Conservation (phyloP, 2,888 invertebrate species). For the Chymomyza fuscimana region DNA sequence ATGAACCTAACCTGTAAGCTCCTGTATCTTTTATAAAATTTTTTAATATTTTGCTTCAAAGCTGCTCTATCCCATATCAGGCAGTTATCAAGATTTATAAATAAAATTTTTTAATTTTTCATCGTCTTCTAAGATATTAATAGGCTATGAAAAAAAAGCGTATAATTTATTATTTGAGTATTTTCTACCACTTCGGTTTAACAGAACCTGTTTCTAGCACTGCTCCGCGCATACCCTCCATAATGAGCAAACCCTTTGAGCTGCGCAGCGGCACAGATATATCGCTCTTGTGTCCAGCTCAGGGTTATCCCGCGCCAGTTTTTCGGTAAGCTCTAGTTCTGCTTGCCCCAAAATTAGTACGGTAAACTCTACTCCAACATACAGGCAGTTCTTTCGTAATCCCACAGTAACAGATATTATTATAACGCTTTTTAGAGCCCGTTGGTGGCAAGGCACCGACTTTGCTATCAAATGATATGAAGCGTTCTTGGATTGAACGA, state of each 20-base stretch:
- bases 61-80: not conserved
- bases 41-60: not conserved
- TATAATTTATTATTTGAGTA: too few relatives aligned
- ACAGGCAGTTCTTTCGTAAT: conserved; percentile 79
- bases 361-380: conserved; percentile 31
- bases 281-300: conserved; percentile 85
- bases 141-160: too few relatives aligned
- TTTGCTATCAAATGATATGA: conserved; percentile 80
- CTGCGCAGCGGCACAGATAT: conserved; percentile 54
- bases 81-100: conserved; percentile 23
- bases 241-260: conserved; percentile 77
- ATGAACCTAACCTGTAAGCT: too few relatives aligned
- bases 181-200: conserved; percentile 20
- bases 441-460: conserved; percentile 82
- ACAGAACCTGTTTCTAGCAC: conserved; percentile 82
- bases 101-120: not conserved
- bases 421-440: conserved; percentile 54
- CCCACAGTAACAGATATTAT: not conserved
- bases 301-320: conserved; percentile 85
- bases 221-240: conserved; percentile 81
- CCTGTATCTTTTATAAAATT: too few relatives aligned
- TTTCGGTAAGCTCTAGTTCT: conserved; percentile 81
- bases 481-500: conserved; percentile 81
- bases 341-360: too few relatives aligned
- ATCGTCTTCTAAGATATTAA: too few relatives aligned